Evolutionary conservation across 2,113 vertebrate species (phyloP).

Genomic region (Dolichallabes microphthalmus): DNA sequence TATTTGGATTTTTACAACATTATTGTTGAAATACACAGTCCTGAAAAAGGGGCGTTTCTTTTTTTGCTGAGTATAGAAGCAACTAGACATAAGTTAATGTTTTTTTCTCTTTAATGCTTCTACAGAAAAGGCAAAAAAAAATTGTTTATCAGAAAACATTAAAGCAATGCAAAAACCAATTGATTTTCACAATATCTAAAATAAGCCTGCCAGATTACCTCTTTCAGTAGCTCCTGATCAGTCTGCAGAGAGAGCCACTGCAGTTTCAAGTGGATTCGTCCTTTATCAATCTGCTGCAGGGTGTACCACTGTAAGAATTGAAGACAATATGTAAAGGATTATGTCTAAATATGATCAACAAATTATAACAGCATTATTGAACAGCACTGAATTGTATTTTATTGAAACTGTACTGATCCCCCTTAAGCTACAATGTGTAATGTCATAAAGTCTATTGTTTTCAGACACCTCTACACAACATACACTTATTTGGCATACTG

Average conservation of each 20-base stretch:
- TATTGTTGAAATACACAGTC: too few relatives aligned
- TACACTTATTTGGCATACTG: neutral
- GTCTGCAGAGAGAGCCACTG: conserved; percentile 86
- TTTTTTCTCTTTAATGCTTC: too few relatives aligned
- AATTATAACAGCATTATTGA: neutral
- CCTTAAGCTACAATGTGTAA: too few relatives aligned
- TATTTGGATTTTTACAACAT: too few relatives aligned
- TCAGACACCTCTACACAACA: neutral
- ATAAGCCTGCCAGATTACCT: conserved; percentile 53
- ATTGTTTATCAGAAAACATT: neutral
- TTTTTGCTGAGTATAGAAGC: too few relatives aligned
- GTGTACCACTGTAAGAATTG: conserved; percentile 81
- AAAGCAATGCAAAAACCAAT: neutral
- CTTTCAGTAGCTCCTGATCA: conserved; percentile 64
- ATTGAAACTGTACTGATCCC: neutral
- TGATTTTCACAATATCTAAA: neutral
- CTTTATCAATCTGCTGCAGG: conserved; percentile 74
- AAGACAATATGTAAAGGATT: neutral
- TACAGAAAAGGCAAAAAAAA: neutral
- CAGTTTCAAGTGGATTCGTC: conserved; percentile 83
- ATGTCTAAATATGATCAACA: neutral
- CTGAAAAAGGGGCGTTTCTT: too few relatives aligned
- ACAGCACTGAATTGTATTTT: neutral
- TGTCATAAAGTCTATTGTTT: too few relatives aligned
- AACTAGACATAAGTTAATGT: too few relatives aligned